Conservation (phyloP, 2,797 vertebrate genomes). For the Poecilia wingei region DNA sequence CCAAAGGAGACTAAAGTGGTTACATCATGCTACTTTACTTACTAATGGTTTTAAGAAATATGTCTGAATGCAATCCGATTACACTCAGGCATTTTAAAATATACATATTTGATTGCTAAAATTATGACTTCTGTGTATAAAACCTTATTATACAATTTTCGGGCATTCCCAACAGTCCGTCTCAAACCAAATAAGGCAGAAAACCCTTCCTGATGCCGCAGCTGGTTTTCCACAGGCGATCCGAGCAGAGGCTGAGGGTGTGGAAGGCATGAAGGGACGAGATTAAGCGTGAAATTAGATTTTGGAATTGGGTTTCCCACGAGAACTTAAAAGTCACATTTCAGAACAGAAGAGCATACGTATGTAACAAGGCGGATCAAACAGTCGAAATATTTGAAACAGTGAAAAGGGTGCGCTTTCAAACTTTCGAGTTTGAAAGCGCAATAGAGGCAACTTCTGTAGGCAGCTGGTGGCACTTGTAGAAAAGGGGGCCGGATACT, state of each 20-base stretch:
- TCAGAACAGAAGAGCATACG: not conserved
- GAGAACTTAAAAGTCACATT: not conserved
- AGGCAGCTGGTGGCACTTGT: too few species aligned
- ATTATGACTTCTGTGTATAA: not conserved
- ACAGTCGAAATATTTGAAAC: not conserved
- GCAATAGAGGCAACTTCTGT: too few species aligned
- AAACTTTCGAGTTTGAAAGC: too few species aligned
- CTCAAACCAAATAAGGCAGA: slow-evolving; percentile 1
- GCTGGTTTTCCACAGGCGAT: not conserved
- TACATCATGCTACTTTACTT: not conserved
- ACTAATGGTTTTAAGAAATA: not conserved
- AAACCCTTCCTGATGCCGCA: not conserved
- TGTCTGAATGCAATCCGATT: not conserved
- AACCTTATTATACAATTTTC: not conserved
- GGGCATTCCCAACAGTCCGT: not conserved
- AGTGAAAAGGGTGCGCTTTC: not conserved
- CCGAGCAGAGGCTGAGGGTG: not conserved
- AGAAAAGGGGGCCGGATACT: too few species aligned
- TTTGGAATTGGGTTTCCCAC: not conserved
- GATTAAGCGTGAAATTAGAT: not conserved
- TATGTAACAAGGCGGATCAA: not conserved
- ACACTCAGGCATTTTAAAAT: not conserved
- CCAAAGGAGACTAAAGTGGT: not conserved
- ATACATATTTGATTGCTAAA: not conserved
- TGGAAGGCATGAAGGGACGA: not conserved